A percentile compares a stretch with the other conserved stretches of the same genome.
Evolutionary conservation across 2,113 vertebrate species (phyloP).

Genomic region (Lepisosteus oculatus): DNA sequence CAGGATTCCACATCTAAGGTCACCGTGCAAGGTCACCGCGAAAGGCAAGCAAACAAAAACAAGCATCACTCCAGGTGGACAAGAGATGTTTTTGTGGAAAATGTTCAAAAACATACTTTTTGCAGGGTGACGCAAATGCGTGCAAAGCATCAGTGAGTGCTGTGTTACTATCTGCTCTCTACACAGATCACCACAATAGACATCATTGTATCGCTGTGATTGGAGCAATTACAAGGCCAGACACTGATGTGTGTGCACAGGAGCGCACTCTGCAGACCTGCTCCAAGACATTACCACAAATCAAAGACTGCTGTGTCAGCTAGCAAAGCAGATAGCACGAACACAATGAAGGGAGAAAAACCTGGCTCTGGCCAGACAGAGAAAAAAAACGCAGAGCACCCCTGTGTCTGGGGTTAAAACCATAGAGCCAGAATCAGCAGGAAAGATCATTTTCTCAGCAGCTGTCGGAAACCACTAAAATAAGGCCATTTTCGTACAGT

Average conservation of each 20-base stretch:
- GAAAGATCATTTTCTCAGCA: neutral
- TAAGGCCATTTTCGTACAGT: no score
- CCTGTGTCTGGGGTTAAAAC: neutral
- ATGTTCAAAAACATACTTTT: neutral
- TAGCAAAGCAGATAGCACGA: neutral
- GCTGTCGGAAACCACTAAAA: no score
- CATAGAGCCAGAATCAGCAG: neutral
- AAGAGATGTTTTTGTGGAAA: neutral
- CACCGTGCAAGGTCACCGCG: no score
- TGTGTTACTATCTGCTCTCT: neutral
- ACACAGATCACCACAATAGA: neutral
- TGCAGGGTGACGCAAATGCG: neutral
- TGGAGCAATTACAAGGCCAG: neutral
- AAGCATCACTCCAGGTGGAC: neutral
- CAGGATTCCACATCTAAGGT: no score
- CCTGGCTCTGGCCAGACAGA: neutral
- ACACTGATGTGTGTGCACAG: neutral
- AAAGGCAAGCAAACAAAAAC: no score
- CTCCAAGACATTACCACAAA: neutral
- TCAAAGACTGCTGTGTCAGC: neutral
- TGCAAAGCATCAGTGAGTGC: neutral
- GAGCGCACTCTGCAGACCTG: neutral
- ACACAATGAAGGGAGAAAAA: neutral
- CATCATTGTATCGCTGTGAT: neutral
- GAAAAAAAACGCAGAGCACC: neutral